These are phyloP conservation scores for Prorops nasuta DNA, from an alignment of 1,140 invertebrate genomes.

Conservation along the genomic window DNA sequence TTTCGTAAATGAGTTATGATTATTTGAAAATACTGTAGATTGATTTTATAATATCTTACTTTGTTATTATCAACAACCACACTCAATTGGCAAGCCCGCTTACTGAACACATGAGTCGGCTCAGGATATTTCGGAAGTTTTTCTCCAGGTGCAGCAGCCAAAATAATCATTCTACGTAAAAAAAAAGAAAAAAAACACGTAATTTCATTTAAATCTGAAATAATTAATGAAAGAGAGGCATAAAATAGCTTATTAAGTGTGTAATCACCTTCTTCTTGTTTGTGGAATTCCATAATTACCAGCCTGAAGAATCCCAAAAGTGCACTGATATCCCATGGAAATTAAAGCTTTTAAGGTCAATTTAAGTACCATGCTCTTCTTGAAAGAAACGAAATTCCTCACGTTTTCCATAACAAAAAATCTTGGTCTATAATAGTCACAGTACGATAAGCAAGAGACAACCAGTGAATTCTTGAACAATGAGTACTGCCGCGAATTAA, in stretches of 20 bases:
- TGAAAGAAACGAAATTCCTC: slow-evolving; percentile 80
- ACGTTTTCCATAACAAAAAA: slow-evolving; percentile 89
- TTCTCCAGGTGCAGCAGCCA: slow-evolving; percentile 81
- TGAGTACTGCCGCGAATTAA: slow-evolving; percentile 84
- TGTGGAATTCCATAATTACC: slow-evolving; percentile 86
- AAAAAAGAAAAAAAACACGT: slow-evolving; percentile 11
- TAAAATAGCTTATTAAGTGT: neutral
- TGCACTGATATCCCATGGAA: slow-evolving; percentile 86
- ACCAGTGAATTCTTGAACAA: slow-evolving; percentile 86
- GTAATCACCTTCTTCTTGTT: slow-evolving; percentile 66
- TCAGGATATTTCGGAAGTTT: slow-evolving; percentile 79
- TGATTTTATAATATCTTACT: slow-evolving; percentile 19
- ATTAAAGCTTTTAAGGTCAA: slow-evolving; percentile 74
- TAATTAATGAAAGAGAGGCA: neutral
- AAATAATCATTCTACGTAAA: slow-evolving; percentile 69
- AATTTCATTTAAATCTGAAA: neutral
- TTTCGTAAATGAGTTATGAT: neutral
- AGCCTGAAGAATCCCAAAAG: slow-evolving; percentile 83
- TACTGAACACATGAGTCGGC: slow-evolving; percentile 77
- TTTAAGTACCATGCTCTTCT: slow-evolving; percentile 80
- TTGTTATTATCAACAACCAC: slow-evolving; percentile 74
- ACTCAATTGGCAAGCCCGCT: slow-evolving; percentile 68
- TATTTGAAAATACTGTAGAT: neutral
- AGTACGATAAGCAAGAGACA: slow-evolving; percentile 81
- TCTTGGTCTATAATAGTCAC: slow-evolving; percentile 83